These are phyloP conservation scores for Peromyscus aztecus DNA, from an alignment of 2,797 vertebrate genomes.

Conservation along the genomic window DNA sequence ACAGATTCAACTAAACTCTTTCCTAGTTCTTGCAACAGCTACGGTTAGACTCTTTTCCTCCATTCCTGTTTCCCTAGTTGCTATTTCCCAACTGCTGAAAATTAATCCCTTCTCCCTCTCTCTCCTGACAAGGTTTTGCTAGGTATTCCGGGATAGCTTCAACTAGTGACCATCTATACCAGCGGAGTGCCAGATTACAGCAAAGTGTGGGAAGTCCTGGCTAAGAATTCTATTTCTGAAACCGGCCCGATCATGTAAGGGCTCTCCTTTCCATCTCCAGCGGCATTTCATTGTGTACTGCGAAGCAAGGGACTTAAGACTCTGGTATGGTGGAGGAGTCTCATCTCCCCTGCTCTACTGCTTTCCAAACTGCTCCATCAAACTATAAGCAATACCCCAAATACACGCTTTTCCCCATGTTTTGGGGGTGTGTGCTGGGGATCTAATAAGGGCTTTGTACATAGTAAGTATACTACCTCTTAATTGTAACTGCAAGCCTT, in stretches of 20 bases:
- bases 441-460: neutral
- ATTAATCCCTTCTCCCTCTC: neutral
- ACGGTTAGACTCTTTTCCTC: neutral
- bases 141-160: no score
- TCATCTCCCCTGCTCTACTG: neutral
- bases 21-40: neutral
- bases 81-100: neutral
- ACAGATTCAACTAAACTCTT: neutral
- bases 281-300: neutral
- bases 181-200: neutral
- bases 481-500: neutral
- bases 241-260: neutral
- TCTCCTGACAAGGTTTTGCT: neutral
- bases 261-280: neutral
- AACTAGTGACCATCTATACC: neutral
- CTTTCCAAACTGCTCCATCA: neutral
- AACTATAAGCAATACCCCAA: neutral
- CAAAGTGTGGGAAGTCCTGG: neutral
- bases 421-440: no score
- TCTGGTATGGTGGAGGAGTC: neutral
- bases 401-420: neutral
- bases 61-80: neutral
- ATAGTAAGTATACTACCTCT: neutral
- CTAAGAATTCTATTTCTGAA: conserved; percentile 39
- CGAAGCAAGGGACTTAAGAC: neutral